Percentiles rank a stretch among this genome's conserved stretches.
phyloP scores from a whole-genome alignment of 2,797 vertebrate genomes.

The Microhierax caerulescens region DNA sequence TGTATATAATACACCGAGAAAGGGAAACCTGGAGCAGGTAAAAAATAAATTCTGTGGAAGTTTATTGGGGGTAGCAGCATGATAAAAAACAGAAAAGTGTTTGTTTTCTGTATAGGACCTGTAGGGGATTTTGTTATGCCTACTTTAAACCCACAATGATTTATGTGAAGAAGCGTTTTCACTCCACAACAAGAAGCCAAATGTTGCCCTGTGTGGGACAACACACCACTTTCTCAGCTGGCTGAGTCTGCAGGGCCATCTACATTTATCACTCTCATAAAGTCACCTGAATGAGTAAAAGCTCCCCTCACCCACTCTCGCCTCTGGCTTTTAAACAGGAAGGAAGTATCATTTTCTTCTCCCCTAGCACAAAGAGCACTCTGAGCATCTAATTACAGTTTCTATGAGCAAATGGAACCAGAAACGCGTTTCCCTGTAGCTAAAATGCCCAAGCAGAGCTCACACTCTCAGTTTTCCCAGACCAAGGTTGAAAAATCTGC shows the following conservation, averaged over 20 bases:
- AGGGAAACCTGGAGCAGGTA: neutral
- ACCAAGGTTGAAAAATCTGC: slow-evolving; percentile 71
- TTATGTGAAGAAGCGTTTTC: slow-evolving; percentile 43
- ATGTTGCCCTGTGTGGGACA: slow-evolving; percentile 54
- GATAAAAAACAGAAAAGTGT: neutral
- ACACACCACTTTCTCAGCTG: slow-evolving; percentile 29
- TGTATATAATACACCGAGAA: neutral
- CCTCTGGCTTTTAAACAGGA: slow-evolving; percentile 72
- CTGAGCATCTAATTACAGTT: slow-evolving; percentile 81
- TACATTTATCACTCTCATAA: slow-evolving; percentile 77
- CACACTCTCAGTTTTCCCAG: slow-evolving; percentile 61
- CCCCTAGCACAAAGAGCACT: slow-evolving; percentile 74
- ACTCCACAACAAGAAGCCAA: slow-evolving; percentile 36
- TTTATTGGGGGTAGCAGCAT: neutral
- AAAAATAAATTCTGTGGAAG: neutral
- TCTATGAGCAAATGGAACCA: slow-evolving; percentile 76
- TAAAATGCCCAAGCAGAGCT: slow-evolving; percentile 69
- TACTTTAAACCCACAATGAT: slow-evolving; percentile 43
- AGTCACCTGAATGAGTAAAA: slow-evolving; percentile 69
- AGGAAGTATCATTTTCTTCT: slow-evolving; percentile 83
- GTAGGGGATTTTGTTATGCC: neutral
- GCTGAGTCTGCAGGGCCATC: slow-evolving; percentile 55
- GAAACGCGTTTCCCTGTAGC: slow-evolving; percentile 71
- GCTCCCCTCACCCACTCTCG: neutral
- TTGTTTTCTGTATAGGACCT: neutral